Base-by-base conservation (phyloP, 2,888 invertebrate genomes). In the Lysandra bellargus region DNA sequence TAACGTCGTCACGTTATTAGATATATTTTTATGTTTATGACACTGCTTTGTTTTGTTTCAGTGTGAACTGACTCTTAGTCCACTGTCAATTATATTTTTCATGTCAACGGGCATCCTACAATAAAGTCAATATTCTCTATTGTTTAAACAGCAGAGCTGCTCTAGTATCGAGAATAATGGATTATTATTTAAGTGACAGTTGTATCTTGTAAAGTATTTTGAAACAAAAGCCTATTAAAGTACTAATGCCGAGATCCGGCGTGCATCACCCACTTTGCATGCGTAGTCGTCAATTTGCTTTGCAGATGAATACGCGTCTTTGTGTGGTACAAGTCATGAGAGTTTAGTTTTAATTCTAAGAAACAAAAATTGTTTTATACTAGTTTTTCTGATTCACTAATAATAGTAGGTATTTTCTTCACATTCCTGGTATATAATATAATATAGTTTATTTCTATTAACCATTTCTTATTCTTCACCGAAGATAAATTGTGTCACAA, bases 271-370 rank as follows among this genome's bases (percentile, higher is more conserved):
- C 33, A 78, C 78, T 75, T 75, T 75, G 83, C 83, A 81, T 89
- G 91, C 90, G 91, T 90, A 90, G 90, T 87, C 87, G 87, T 83
- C 81, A 84, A 92, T 93, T 93, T 92, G 93, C 91, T 93, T 93
- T 93, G 92, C 92, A 93, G 93, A 94, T 93, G 88, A 87, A 87
- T 85, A 84, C 83, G 85, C 83, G 82, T 83, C 81, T 83, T 77
- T 69, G 84, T 82, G 78, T 87, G 88, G 87, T 84, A 4, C 80
- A 89, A 88, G 85, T 80, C 74, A 82, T 53, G 80, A 79, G 69
- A 69, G 4, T 12, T 30, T 61, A 6, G 2, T 64, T 49, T 49
- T 49, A 49, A 49, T 49, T 49, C 49, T 49, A 12, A 49, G 9
- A 49, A 12, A 9, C 49, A 9, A 49, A 49, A 2, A 49, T 9